Conservation (phyloP, 2,888 invertebrate species). For the Dysmachus trigonus region DNA sequence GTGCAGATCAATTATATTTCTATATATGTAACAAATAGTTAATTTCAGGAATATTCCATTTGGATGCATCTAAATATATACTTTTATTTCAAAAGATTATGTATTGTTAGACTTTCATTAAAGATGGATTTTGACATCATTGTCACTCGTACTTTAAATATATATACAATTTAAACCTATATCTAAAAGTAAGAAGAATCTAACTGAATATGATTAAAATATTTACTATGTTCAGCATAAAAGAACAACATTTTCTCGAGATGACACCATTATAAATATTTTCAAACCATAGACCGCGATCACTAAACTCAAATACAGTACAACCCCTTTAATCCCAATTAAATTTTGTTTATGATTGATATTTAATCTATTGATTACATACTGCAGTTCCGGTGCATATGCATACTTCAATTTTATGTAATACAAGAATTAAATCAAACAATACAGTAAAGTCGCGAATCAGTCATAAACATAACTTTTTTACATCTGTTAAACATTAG, state of each 20-base stretch:
- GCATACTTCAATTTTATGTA: background rate
- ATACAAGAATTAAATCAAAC: background rate
- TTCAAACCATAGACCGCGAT: background rate
- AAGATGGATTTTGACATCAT: background rate
- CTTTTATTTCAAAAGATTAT: background rate
- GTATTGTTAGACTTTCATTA: conserved; percentile 15
- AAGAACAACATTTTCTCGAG: background rate
- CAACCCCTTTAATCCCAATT: background rate
- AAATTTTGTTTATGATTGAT: background rate
- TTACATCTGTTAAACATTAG: too few relatives aligned
- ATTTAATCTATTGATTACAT: background rate
- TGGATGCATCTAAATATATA: conserved; percentile 25
- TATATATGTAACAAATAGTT: conserved; percentile 32
- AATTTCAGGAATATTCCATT: conserved; percentile 6
- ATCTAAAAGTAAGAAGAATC: background rate
- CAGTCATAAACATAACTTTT: background rate
- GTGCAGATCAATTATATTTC: conserved; percentile 31
- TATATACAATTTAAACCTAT: conserved; percentile 31
- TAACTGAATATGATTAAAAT: conserved; percentile 4
- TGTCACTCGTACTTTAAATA: background rate
- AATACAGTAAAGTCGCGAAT: background rate
- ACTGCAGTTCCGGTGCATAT: background rate
- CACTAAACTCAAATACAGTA: background rate
- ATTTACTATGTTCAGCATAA: background rate
- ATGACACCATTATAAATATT: background rate